Evolutionary conservation across 2,113 vertebrate species (phyloP), one percentile per base, ranked within the genome.

Genomic region (Indri indri): DNA sequence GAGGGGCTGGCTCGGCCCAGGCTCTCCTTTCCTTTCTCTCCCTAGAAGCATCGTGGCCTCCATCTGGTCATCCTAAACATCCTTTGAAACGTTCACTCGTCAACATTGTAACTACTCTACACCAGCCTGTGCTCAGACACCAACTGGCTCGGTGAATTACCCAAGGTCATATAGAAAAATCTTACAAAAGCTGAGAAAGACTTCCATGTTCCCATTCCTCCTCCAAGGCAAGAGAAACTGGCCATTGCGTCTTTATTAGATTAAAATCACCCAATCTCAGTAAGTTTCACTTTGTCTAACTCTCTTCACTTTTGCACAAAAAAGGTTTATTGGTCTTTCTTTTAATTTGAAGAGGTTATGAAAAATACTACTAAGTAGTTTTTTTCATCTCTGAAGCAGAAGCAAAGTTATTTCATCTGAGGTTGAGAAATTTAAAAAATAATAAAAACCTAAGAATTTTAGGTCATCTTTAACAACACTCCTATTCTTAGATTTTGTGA

Each of bases 101-200:
- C 73, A 59, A 50, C 63, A 20, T 13, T n/a, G 63, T 14, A 61
- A 40, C 27, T 45, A 68, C 5, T 37, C 17, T 94, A 84, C 81
- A 71, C 3, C 47, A 22, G 32, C 9, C 0, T 87, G 68, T 88
- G 94, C 65, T 85, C n/a, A 45, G 59, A 83, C 34, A n/a, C 30
- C 14, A 65, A 0, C 0, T 1, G 2, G 14, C 25, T 68, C 25
- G 57, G 37, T 16, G 5, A 40, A 27, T n/a, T 30, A 68, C 20
- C 54, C 22, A 70, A 23, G 82, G 83, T 27, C 57, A 86, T 54
- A 57, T 0, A 81, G 86, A 54, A 92, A 89, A 70, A 32, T 37
- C 40, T 59, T 57, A 0, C 27, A 63, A 45, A 74, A 40, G 2
- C 47, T 73, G 32, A 37, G 27, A 95, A 42, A 82, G 52, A 45